Evolutionary conservation across 2,888 invertebrate species (phyloP), one percentile per base, ranked within the genome.

Genomic region (Phyllotreta striolata): DNA sequence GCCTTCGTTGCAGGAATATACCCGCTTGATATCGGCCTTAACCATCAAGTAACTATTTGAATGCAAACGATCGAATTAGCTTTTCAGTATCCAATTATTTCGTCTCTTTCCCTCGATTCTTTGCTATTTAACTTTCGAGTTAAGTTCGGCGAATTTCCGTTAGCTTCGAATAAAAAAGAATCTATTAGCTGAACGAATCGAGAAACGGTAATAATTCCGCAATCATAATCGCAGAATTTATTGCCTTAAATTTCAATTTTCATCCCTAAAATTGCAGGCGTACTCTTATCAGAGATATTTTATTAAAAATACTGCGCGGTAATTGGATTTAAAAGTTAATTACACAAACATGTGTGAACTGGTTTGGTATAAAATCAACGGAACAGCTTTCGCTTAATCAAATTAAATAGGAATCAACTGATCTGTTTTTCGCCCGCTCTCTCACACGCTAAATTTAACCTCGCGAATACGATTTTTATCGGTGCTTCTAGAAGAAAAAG

Each of bases 41-140:
- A 37, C 14, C 8, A 24, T 24, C 24, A 44, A 57, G 46, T 37
- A 57, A 57, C 56, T 46, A 57, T 57, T 46, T 57, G 46, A 57
- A 57, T 57, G 44, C 56, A 57, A 57, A 57, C 35, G 56, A 46
- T 46, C 12, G 46, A 57, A 46, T 57, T 57, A 57, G 35, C 44
- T 9, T 46, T 38, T 8, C 12, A 12, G 44, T 44, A 44, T 46
- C 56, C 46, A 44, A 37, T 57, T 46, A 57, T 35, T 57, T 57
- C 14, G 44, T 38, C 13, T 35, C 37, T 57, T 35, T 37, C n/a
- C 46, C 38, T 46, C 41, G 34, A 57, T 39, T 43, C 38, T 57
- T 37, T 46, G 14, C 35, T 37, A 38, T 57, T 43, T 46, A 14
- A 44, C 56, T 46, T 57, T 46, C 12, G 9, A 14, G 44, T n/a